phyloP scores from a whole-genome alignment of 2,113 vertebrate genomes.

The Chloebia gouldiae region DNA sequence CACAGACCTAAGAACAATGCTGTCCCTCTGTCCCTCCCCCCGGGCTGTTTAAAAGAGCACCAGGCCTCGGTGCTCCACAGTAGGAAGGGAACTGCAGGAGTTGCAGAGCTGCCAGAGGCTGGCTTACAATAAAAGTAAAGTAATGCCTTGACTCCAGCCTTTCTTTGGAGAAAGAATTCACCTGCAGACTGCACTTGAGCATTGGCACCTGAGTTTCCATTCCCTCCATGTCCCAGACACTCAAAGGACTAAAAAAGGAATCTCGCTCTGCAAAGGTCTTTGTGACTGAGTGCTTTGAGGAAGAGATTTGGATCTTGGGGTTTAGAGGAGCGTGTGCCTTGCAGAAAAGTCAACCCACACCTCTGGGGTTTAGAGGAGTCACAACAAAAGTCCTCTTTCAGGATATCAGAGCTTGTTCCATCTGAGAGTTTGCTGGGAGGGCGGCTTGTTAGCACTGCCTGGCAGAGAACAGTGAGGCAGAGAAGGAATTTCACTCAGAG shows the following conservation, averaged over 20 bases:
- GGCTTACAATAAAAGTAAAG: neutral
- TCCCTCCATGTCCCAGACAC: neutral
- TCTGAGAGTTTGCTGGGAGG: neutral
- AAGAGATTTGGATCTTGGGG: neutral
- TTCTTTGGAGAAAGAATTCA: neutral
- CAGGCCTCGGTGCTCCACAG: neutral
- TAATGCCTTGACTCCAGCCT: neutral
- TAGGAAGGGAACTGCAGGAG: neutral
- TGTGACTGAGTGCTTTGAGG: neutral
- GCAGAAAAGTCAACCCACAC: neutral
- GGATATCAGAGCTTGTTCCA: slow-evolving; percentile 14
- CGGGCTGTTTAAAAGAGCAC: rapidly evolving
- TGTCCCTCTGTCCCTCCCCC: neutral
- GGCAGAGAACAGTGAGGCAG: neutral
- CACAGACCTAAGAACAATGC: neutral
- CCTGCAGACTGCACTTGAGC: neutral
- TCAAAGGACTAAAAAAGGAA: neutral
- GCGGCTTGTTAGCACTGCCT: slow-evolving; percentile 22
- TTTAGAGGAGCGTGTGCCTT: neutral
- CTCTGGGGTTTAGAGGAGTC: neutral
- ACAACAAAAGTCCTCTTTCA: neutral
- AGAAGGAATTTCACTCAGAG: neutral
- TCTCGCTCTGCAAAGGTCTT: neutral
- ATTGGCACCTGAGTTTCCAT: neutral
- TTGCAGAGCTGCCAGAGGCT: neutral